phyloP scores from a whole-genome alignment of 2,888 invertebrate species.

The Cinara cedri region DNA sequence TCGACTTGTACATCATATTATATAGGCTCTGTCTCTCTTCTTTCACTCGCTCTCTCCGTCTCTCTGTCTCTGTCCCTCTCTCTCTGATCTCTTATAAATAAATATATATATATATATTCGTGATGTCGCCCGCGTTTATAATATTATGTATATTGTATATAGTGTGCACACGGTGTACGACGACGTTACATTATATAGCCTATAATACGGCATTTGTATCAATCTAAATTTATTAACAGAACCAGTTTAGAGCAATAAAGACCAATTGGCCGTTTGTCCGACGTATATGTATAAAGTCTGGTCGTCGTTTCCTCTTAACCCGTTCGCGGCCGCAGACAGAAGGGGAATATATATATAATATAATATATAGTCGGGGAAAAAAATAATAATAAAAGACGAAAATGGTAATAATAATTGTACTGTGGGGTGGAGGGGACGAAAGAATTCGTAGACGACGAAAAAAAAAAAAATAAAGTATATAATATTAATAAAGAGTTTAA shows the following conservation, averaged over 20 bases:
- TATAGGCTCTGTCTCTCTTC: constrained; percentile 5
- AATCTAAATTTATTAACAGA: constrained; percentile 57
- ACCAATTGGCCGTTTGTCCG: constrained; percentile 55
- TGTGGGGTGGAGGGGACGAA: constrained; percentile 47
- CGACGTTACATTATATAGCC: constrained; percentile 46
- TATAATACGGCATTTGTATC: constrained; percentile 56
- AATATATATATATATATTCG: too few species aligned
- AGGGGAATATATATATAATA: constrained; percentile 11
- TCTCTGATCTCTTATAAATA: too few species aligned
- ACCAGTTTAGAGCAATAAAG: constrained; percentile 56
- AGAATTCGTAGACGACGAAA: constrained; percentile 53
- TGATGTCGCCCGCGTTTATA: background rate
- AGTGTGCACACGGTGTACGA: too few species aligned
- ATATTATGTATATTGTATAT: background rate
- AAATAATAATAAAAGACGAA: constrained; percentile 55
- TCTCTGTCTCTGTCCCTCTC: too few species aligned
- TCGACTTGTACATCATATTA: background rate
- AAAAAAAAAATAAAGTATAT: constrained; percentile 29
- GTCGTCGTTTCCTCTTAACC: constrained; percentile 55
- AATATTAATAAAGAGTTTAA: constrained; percentile 54
- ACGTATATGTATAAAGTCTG: background rate
- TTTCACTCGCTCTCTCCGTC: background rate
- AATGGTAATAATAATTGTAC: constrained; percentile 39
- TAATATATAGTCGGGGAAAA: constrained; percentile 25
- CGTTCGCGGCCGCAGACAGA: constrained; percentile 41